phyloP scores from a whole-genome alignment of 2,113 vertebrate species.

The Cercocebus atys region DNA sequence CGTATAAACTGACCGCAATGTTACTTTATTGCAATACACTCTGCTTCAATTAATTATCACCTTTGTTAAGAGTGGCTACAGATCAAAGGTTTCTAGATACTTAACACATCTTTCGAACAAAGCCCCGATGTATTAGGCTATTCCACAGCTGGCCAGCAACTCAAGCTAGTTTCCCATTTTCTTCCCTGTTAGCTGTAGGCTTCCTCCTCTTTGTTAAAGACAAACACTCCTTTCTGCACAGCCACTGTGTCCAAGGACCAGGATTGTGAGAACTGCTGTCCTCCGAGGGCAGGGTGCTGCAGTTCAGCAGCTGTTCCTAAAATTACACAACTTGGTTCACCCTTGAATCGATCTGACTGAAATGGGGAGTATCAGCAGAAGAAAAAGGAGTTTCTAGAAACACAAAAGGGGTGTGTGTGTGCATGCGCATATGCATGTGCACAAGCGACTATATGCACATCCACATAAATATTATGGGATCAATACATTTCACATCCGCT shows the following conservation, averaged over 20 bases:
- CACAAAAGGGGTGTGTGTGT: not conserved
- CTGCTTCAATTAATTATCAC: constrained; percentile 87
- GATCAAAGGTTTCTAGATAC: constrained; percentile 85
- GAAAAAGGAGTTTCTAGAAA: constrained; percentile 29
- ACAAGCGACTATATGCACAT: not conserved
- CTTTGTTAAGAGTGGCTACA: constrained; percentile 85
- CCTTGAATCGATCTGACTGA: not conserved
- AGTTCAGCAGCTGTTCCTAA: constrained; percentile 38
- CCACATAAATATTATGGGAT: constrained; percentile 72
- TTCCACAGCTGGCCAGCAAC: constrained; percentile 78
- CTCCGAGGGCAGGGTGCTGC: not conserved
- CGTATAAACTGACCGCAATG: constrained; percentile 80
- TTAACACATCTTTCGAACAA: constrained; percentile 83
- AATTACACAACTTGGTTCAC: constrained; percentile 40
- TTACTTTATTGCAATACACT: constrained; percentile 84
- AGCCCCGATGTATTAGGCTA: constrained; percentile 80
- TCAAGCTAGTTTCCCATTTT: constrained; percentile 79
- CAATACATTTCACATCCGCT: constrained; percentile 64
- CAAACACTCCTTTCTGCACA: constrained; percentile 54
- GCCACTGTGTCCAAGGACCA: constrained; percentile 64
- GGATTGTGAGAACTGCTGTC: not conserved
- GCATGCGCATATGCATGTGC: fast-evolving
- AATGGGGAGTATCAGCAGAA: not conserved
- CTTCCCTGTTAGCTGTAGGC: constrained; percentile 74
- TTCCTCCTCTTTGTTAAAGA: constrained; percentile 78